Evolutionary conservation across 2,888 invertebrate species (phyloP).

Genomic region (Limnephilus auricula): DNA sequence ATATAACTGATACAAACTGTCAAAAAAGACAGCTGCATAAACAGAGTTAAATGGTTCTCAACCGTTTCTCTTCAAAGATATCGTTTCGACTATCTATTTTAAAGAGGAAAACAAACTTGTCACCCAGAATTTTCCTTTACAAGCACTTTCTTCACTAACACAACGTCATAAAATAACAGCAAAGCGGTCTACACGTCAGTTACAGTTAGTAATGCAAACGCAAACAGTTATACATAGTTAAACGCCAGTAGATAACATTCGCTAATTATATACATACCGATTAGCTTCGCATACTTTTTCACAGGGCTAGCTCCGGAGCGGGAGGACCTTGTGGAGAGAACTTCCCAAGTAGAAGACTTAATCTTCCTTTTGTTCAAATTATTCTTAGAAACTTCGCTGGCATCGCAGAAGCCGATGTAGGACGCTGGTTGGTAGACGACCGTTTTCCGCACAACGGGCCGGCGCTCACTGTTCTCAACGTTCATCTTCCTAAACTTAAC

Average conservation of each 20-base stretch:
- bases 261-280: conserved; percentile 33
- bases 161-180: not conserved
- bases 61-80: not conserved
- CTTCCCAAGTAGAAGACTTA: not conserved
- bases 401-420: conserved; percentile 42
- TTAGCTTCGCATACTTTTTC: conserved; percentile 19
- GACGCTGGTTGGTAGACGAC: conserved; percentile 27
- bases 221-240: not conserved
- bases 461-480: not conserved
- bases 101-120: not conserved
- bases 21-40: not conserved
- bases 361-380: conserved; percentile 25
- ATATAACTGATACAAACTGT: too few relatives aligned
- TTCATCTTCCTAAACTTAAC: not conserved
- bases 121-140: not conserved
- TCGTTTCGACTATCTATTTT: not conserved
- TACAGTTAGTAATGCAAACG: not conserved
- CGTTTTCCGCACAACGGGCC: conserved; percentile 40
- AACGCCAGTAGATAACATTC: not conserved
- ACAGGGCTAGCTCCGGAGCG: conserved; percentile 27
- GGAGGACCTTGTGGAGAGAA: not conserved
- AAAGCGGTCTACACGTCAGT: not conserved
- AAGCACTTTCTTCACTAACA: not conserved
- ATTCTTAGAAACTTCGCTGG: conserved; percentile 17
- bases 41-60: not conserved